These are phyloP conservation scores for Hesperophylax magnus DNA, from an alignment of 1,140 invertebrate species.

Conservation along the genomic window DNA sequence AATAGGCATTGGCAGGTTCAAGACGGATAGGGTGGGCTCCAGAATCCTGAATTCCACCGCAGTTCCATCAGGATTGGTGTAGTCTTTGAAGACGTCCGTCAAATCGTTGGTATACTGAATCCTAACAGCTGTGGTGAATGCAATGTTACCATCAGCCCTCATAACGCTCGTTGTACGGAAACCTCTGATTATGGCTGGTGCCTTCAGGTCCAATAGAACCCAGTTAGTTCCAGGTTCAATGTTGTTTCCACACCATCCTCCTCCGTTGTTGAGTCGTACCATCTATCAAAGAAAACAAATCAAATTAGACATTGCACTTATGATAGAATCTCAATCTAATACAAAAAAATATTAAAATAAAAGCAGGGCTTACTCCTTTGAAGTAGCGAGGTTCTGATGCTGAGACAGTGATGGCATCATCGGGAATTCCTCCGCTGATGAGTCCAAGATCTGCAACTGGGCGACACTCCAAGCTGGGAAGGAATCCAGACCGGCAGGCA, in stretches of 20 bases:
- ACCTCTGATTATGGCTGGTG: constrained; percentile 90
- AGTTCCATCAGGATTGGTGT: constrained; percentile 91
- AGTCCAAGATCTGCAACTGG: constrained; percentile 91
- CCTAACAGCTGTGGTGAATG: constrained; percentile 90
- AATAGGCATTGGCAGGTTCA: constrained; percentile 92
- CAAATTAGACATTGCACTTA: not conserved
- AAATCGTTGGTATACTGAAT: constrained; percentile 91
- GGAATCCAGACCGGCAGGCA: constrained; percentile 88
- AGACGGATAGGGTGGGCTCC: constrained; percentile 88
- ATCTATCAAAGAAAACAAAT: constrained; percentile 68
- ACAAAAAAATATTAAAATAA: constrained; percentile 12
- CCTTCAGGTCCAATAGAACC: constrained; percentile 89
- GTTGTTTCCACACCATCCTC: constrained; percentile 92
- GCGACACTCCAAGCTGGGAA: constrained; percentile 90
- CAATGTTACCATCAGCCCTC: constrained; percentile 82
- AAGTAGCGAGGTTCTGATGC: constrained; percentile 84
- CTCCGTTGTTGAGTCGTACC: constrained; percentile 84
- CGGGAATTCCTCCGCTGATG: constrained; percentile 90
- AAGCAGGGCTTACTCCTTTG: constrained; percentile 77
- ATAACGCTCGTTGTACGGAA: constrained; percentile 91
- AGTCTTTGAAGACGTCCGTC: constrained; percentile 91
- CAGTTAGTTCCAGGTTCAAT: constrained; percentile 89
- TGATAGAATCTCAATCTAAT: too few relatives aligned
- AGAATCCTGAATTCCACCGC: constrained; percentile 93
- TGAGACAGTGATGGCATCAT: constrained; percentile 90